A percentile compares a stretch with the other conserved stretches of the same genome.
Conservation (phyloP, 2,888 invertebrate species). For the Isotomurus palustris region DNA sequence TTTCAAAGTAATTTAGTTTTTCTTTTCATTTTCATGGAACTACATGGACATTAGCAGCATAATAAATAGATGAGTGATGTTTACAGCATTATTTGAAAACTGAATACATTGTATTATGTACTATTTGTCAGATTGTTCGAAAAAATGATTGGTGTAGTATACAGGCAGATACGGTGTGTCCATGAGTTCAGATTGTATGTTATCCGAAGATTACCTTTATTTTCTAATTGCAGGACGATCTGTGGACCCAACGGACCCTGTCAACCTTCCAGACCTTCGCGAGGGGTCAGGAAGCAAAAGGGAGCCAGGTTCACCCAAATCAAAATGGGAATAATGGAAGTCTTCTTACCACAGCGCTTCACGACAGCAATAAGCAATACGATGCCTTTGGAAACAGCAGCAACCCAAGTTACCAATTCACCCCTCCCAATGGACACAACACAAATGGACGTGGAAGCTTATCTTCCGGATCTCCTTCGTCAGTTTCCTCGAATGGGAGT, state of each 20-base stretch:
- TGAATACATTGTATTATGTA: no score
- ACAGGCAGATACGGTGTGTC: neutral
- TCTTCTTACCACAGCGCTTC: neutral
- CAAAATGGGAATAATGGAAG: neutral
- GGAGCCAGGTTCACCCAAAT: constrained; percentile 20
- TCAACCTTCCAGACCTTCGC: constrained; percentile 45
- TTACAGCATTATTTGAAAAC: no score
- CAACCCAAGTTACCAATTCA: no score
- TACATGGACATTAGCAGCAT: no score
- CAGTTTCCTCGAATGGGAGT: constrained; percentile 10
- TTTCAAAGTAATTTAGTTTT: no score
- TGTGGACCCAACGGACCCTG: constrained; percentile 44
- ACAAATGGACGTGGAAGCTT: constrained; percentile 3
- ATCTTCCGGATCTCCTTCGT: constrained; percentile 8
- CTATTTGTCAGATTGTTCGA: neutral
- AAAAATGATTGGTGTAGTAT: neutral
- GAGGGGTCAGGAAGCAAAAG: constrained; percentile 29
- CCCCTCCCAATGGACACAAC: neutral
- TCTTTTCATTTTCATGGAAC: no score
- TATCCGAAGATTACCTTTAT: no score
- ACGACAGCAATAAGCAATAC: neutral
- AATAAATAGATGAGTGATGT: no score
- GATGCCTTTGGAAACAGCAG: neutral
- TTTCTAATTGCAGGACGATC: constrained; percentile 37
- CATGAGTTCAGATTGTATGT: no score